Evolutionary conservation across 2,888 invertebrate species (phyloP).

Genomic region (Melanostoma mellinum): DNA sequence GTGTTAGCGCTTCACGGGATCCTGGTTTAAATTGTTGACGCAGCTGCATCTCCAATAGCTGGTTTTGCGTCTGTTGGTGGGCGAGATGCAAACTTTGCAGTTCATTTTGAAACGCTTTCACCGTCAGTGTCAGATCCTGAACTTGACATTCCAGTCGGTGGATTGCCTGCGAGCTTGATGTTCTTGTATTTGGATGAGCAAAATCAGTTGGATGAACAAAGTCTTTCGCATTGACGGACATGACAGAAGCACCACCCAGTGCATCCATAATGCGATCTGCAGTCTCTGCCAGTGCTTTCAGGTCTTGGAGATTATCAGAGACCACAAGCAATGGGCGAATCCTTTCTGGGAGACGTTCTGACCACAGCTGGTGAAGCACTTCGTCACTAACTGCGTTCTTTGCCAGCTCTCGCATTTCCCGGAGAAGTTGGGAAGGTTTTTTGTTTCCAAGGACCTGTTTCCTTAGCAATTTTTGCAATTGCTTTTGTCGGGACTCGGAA

Average conservation of each 20-base stretch:
- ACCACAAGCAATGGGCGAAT: background rate
- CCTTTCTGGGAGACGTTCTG: background rate
- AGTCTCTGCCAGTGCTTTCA: background rate
- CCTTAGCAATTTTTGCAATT: background rate
- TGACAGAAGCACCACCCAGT: background rate
- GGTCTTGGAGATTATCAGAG: background rate
- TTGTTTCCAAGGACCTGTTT: background rate
- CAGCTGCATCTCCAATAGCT: background rate
- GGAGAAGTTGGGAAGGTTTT: constrained; percentile 1
- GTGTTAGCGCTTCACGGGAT: background rate
- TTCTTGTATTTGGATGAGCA: too few relatives aligned
- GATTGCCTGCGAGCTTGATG: too few relatives aligned
- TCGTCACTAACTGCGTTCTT: background rate
- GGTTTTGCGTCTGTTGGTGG: background rate
- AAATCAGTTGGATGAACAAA: too few relatives aligned
- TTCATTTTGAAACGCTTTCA: background rate
- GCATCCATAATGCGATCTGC: background rate
- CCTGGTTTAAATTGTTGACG: background rate
- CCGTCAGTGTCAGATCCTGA: background rate
- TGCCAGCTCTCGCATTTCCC: background rate
- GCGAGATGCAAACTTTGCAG: background rate
- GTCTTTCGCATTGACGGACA: background rate
- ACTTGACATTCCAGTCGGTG: too few relatives aligned
- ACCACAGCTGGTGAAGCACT: background rate
- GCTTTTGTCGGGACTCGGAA: constrained; percentile 1